Base-by-base conservation (phyloP, 1,140 invertebrate species). In the Drosophila jambulina region DNA sequence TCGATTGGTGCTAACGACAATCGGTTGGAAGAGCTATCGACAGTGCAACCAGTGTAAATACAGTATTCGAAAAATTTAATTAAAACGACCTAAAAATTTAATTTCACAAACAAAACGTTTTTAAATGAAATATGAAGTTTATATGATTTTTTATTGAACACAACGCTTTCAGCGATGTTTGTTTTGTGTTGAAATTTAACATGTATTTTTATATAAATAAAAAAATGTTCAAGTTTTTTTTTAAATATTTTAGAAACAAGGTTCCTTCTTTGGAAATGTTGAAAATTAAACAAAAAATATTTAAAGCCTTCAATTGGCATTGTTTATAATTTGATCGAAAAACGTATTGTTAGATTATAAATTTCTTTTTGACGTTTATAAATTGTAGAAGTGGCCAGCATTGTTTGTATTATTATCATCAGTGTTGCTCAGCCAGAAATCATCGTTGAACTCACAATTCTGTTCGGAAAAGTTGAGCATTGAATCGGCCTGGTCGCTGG, bases 351-450 rank as follows among this genome's bases (percentile, higher is more conserved):
- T 27, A 6, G 4, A 49, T n/a, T 10, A 27, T n/a, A n/a, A n/a
- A 12, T 1, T 19, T 1, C n/a, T 9, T 21, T 34, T 36, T 4
- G 13, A 1, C 13, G 0, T 17, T 67, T 65, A 69, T 5, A 69
- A 21, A 43, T 64, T 9, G 46, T 69, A 70, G 12, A 32, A 65
- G 4, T 9, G 8, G 0, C 1, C 34, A 21, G 3, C 4, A 17
- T 6, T n/a, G n/a, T n/a, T 9, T 17, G 19, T 1, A 34, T 15
- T 15, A 34, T 45, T 25, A 15, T 40, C 27, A n/a, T 40, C 34
- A 12, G 21, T 15, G 19, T 72, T 45, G 27, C 19, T 53, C 0
- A 23, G 7, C 27, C 57, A 38, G 15, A 49, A 72, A 7, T 72
- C 67, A n/a, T 72, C 67, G 21, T 12, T 32, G 12, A 27, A 25